Base-by-base conservation (phyloP, 2,797 vertebrate species). In the Numenius phaeopus region DNA sequence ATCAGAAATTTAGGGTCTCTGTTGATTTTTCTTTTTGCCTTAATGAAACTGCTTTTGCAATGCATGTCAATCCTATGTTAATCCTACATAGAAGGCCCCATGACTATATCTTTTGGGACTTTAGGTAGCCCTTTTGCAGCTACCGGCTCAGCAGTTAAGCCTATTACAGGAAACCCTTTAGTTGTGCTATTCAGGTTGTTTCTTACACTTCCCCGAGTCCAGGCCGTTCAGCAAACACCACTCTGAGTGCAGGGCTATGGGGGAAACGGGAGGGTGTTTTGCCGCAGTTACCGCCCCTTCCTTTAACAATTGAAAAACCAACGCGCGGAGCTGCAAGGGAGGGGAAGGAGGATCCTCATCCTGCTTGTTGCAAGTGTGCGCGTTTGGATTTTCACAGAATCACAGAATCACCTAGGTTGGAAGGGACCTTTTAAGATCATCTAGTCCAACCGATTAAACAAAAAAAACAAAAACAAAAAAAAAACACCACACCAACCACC, bases 21-120 rank as follows among this genome's bases (percentile, higher is more conserved):
- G 34, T 34, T 57, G 40, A 8, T 77, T 85, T 85, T 83, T 69
- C 4, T 69, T 34, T 72, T 86, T 77, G 27, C 13, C 19, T 7
- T 70, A 11, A n/a, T 62, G 27, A 37, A 94, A 42, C 37, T 49
- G 26, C 44, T 69, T 87, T 52, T 75, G 34, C 44, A 50, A 15
- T 0, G 0, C 12, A 11, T 52, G 50, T 64, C 50, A 62, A 10
- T 37, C 42, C 10, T 12, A 64, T 37, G 59, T 34, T 42, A 85
- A 62, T 22, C 34, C 6, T 40, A 0, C 0, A 0, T 8, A 39
- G 78, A 50, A 65, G 50, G 44, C 44, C 11, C n/a, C 3, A 1
- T 22, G 42, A 14, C 11, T 85, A 0, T 14, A 24, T 47, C 13
- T 82, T 90, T 61, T 42, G 39, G 61, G 49, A 22, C 42, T 86